Base-by-base conservation (phyloP, 2,113 vertebrate species). In the Vulpes ferrilata region DNA sequence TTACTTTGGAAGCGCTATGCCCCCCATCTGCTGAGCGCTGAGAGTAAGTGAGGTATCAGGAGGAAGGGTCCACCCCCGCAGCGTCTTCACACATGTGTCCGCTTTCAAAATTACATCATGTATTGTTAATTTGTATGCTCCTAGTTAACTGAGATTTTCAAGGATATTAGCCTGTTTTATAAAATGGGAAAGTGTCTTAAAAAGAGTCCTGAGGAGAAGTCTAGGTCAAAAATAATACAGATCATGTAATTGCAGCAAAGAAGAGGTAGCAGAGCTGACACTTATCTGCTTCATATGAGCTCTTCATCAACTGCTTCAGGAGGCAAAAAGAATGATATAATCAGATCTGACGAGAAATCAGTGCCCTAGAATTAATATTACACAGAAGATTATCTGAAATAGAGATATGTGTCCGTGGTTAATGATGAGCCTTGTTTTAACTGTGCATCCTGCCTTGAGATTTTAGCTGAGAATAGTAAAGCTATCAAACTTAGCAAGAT, bases 81-180 rank as follows among this genome's bases (percentile, higher is more conserved):
- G 10, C 6, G 38, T 23, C 71, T 67, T 62, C 43, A 23, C 35
- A 16, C 43, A 12, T 8, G 5, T 48, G 22, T 17, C 59, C 69
- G 12, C 32, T 90, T 84, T 85, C n/a, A 64, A 65, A 92, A n/a
- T 53, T 93, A 9, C n/a, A 35, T 60, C 43, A 59, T 76, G 25
- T 17, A 30, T 73, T 96, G 48, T 22, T 22, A 82, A 43, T 82
- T 85, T 91, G 27, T 20, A 35, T 57, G 13, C 27, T 74, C 7
- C 62, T 95, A 55, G 35, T 94, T 94, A 96, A 82, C 30, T 57
- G 22, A 55, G 81, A 73, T 95, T 91, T 91, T 82, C 71, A 93
- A 85, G 22, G 25, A 27, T 38, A 38, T 93, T 71, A 67, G 65
- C 27, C 53, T 88, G 6, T 90, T 97, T 88, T 48, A 59, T 53